Percentiles rank a stretch among this genome's conserved stretches.
Evolutionary conservation across 2,113 vertebrate genomes (phyloP).

Genomic region (Cyanoramphus novaezelandiae): DNA sequence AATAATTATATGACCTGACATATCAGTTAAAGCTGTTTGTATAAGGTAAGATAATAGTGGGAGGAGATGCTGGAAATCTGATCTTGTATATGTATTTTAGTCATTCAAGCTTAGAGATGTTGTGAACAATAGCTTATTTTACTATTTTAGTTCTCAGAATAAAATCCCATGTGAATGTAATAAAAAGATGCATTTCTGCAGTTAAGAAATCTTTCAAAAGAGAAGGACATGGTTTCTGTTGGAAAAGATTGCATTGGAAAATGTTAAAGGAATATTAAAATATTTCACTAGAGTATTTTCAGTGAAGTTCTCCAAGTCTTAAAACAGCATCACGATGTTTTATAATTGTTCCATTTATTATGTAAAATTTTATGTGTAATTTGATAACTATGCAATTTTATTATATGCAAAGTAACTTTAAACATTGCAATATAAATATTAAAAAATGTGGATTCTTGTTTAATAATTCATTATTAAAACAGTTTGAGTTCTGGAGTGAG

Average conservation of each 20-base stretch:
- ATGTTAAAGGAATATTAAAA: background rate
- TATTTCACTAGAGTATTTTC: background rate
- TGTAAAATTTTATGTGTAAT: background rate
- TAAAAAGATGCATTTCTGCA: background rate
- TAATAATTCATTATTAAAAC: background rate
- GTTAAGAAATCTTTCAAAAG: background rate
- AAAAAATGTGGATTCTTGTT: background rate
- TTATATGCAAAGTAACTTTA: background rate
- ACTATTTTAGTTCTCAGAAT: background rate
- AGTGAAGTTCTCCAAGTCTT: background rate
- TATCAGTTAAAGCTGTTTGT: background rate
- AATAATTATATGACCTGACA: background rate
- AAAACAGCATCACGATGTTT: background rate
- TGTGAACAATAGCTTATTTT: background rate
- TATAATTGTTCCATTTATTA: background rate
- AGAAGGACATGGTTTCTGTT: background rate
- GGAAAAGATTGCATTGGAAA: background rate
- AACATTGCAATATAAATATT: background rate
- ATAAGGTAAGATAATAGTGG: background rate
- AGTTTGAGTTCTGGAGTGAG: background rate
- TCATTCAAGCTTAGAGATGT: background rate
- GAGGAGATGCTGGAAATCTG: background rate
- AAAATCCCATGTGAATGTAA: background rate
- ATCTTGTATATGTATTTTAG: background rate
- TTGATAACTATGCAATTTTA: background rate